A percentile compares a stretch with the other conserved stretches of the same genome.
Evolutionary conservation across 1,140 invertebrate species (phyloP).

Genomic region (Thalassaphorura encarpata): DNA sequence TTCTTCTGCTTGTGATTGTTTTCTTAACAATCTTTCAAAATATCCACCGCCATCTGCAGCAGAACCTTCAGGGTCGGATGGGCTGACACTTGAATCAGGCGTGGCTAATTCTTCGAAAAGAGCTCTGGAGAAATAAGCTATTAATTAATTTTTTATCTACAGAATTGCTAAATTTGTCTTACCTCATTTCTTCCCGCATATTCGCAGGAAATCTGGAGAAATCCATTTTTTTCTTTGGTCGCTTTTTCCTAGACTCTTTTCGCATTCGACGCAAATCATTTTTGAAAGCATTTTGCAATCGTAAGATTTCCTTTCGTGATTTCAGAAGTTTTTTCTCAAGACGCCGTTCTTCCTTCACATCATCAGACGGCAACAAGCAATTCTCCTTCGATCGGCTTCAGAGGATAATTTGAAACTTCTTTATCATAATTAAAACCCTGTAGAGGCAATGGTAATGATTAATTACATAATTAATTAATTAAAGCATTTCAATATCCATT

Average conservation of each 20-base stretch:
- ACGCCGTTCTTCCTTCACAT: slow-evolving; percentile 2
- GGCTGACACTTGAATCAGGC: too few relatives aligned
- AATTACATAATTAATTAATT: neutral
- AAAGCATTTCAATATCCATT: neutral
- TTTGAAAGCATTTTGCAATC: too few relatives aligned
- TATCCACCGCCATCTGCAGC: too few relatives aligned
- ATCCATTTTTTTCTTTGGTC: neutral
- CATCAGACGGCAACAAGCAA: neutral
- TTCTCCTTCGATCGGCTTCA: neutral
- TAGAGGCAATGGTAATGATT: neutral
- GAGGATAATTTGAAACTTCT: slow-evolving; percentile 24
- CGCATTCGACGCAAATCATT: slow-evolving; percentile 9
- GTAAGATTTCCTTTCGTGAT: too few relatives aligned
- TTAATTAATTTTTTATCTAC: neutral
- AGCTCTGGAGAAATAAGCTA: neutral
- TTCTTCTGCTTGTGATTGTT: too few relatives aligned
- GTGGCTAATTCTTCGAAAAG: neutral
- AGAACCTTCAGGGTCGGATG: too few relatives aligned
- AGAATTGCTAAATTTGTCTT: neutral
- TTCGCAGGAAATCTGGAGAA: neutral
- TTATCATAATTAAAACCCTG: slow-evolving; percentile 15
- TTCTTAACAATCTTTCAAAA: too few relatives aligned
- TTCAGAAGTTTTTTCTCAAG: slow-evolving; percentile 13
- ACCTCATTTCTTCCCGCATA: neutral
- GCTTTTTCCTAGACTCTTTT: neutral